Conservation (phyloP, 2,888 invertebrate species). For the Andrena flavipes region DNA sequence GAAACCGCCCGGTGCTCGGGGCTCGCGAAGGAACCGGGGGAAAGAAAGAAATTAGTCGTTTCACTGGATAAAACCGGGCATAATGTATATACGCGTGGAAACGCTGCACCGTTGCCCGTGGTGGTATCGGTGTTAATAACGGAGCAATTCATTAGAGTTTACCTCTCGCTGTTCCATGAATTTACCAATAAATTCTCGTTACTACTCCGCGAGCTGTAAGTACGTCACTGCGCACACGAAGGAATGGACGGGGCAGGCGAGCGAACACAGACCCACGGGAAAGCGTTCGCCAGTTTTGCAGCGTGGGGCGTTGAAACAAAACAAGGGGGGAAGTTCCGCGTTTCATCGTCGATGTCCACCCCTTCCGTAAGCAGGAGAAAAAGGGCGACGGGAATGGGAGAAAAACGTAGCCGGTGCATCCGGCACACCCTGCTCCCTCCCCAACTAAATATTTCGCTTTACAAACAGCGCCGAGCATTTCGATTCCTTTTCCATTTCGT, state of each 20-base stretch:
- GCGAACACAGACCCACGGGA: background rate
- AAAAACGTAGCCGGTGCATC: conserved; percentile 4
- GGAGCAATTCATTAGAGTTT: conserved; percentile 67
- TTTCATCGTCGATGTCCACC: conserved; percentile 27
- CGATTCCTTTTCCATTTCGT: background rate
- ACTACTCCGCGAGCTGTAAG: conserved; percentile 34
- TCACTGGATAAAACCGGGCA: conserved; percentile 29
- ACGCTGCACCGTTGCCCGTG: background rate
- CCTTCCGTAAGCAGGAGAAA: conserved; percentile 8
- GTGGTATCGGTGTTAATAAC: conserved; percentile 61
- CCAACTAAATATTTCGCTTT: conserved; percentile 9
- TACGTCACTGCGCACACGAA: conserved; percentile 26
- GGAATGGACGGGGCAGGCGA: conserved; percentile 5
- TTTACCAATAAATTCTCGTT: conserved; percentile 69
- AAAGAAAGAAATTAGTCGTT: conserved; percentile 46
- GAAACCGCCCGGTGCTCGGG: conserved; percentile 32
- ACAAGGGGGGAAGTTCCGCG: conserved; percentile 8
- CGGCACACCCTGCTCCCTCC: background rate
- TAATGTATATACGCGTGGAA: conserved; percentile 11
- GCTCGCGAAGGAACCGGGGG: background rate
- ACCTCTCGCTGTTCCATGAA: conserved; percentile 61
- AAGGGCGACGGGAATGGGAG: background rate
- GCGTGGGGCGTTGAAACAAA: conserved; percentile 17
- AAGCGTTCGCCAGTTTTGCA: background rate
- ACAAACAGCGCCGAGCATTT: background rate